Conservation (phyloP, 2,888 invertebrate species). For the Rambutsinella grinnellia region DNA sequence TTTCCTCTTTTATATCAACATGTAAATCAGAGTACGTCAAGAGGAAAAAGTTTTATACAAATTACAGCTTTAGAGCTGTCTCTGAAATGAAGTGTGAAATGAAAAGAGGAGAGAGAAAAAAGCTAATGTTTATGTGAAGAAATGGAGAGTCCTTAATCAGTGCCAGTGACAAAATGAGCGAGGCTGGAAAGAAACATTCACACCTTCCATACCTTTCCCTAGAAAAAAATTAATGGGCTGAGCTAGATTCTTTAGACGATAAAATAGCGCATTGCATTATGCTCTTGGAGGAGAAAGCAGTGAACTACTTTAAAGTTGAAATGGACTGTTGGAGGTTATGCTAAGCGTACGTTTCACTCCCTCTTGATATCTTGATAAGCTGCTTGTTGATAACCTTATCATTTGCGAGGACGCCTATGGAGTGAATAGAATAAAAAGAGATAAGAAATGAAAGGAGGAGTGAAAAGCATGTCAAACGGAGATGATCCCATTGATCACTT, state of each 20-base stretch:
- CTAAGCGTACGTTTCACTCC: background rate
- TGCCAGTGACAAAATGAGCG: conserved; percentile 31
- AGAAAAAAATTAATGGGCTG: background rate
- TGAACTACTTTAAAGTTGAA: background rate
- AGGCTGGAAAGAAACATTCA: background rate
- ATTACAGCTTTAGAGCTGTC: conserved; percentile 22
- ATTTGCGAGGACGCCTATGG: too few species aligned
- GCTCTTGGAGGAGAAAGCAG: background rate
- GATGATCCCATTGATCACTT: conserved; percentile 58
- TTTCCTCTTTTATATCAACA: background rate
- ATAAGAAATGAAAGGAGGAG: background rate
- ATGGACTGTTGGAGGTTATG: background rate
- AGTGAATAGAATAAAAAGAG: too few species aligned
- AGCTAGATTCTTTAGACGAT: conserved; percentile 2
- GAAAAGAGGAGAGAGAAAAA: conserved; percentile 11
- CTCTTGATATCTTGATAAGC: background rate
- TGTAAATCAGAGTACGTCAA: conserved; percentile 31
- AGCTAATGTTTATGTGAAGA: conserved; percentile 32
- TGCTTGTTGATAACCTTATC: background rate
- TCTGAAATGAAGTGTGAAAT: conserved; percentile 41
- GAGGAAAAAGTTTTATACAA: conserved; percentile 14
- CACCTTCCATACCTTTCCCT: background rate
- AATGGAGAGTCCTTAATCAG: conserved; percentile 38
- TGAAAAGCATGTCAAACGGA: conserved; percentile 44
- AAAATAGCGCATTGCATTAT: background rate